These are phyloP conservation scores for Apamea crenata DNA, from an alignment of 2,888 invertebrate species.

Conservation along the genomic window DNA sequence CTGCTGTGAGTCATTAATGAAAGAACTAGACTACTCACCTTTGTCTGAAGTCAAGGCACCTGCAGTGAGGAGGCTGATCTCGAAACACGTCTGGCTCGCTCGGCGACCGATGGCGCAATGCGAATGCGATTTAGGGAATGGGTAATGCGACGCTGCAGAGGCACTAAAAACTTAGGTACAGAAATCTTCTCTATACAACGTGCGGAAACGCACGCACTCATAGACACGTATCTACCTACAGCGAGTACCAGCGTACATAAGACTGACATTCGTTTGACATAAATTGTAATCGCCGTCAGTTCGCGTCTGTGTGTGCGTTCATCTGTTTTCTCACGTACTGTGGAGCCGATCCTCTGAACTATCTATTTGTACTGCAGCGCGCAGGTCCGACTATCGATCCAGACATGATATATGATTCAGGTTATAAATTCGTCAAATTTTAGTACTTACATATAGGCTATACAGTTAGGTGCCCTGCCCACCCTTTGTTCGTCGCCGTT, in stretches of 20 bases:
- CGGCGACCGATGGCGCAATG: conserved; percentile 13
- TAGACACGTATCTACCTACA: not conserved
- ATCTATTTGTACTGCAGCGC: not conserved
- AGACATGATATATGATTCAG: conserved; percentile 2
- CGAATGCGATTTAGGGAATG: conserved; percentile 12
- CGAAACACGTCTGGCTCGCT: not conserved
- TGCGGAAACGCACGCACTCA: not conserved
- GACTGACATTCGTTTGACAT: not conserved
- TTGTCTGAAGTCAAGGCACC: conserved; percentile 7
- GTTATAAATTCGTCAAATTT: conserved; percentile 13
- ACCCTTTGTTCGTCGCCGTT: not conserved
- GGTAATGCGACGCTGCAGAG: not conserved
- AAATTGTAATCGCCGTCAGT: not conserved
- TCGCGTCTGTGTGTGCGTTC: not conserved
- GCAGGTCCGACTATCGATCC: conserved; percentile 12
- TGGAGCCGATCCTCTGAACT: not conserved
- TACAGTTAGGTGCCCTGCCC: not conserved
- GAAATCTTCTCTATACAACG: not conserved
- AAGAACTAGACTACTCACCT: conserved; percentile 15
- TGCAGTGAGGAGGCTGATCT: not conserved
- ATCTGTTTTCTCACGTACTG: not conserved
- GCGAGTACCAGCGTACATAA: not conserved
- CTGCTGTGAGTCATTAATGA: not conserved
- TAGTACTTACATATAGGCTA: conserved; percentile 4
- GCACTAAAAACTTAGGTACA: not conserved